Evolutionary conservation across 2,797 vertebrate species (phyloP), one percentile per base, ranked within the genome.

Genomic region (Sandelia bainsii): DNA sequence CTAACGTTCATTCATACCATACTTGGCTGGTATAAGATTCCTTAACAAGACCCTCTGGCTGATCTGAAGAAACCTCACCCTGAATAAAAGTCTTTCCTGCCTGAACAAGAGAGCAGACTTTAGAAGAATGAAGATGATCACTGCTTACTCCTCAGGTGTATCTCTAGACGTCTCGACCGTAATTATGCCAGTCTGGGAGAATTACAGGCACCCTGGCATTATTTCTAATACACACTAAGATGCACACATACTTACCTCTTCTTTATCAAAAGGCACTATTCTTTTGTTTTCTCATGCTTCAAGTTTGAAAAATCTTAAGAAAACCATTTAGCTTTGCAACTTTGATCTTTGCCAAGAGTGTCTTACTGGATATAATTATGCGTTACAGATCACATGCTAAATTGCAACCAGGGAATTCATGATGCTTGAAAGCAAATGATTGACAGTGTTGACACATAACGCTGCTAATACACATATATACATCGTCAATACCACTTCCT

Each of bases 161-260:
- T 71, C 84, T 71, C 70, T 71, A 89, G 83, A 92, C 81, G 80
- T 84, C 85, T 88, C 73, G 52, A 44, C 85, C 81, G 73, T 89
- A 91, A 91, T 92, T 90, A 90, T 91, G 86, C 91, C 87, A 92
- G 87, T 90, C 89, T 89, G 74, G 75, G 61, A 83, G 80, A 87
- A 69, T 89, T 81, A 87, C 82, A 90, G 82, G 79, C 79, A 90
- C 87, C 89, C 83, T 83, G 82, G 79, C 85, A 91, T 92, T 91
- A 90, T 76, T 70, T 86, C 75, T 86, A 85, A 89, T 81, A 59
- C 72, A 78, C 66, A 53, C 68, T 60, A 61, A 83, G 60, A 79
- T 61, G 53, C 70, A 77, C 80, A 82, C 71, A 78, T 62, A 68
- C 67, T 50, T 68, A 67, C 49, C 23, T 62, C 27, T 68, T 61